Evolutionary conservation across 1,140 invertebrate genomes (phyloP).

Genomic region (Caenorhabditis latens): DNA sequence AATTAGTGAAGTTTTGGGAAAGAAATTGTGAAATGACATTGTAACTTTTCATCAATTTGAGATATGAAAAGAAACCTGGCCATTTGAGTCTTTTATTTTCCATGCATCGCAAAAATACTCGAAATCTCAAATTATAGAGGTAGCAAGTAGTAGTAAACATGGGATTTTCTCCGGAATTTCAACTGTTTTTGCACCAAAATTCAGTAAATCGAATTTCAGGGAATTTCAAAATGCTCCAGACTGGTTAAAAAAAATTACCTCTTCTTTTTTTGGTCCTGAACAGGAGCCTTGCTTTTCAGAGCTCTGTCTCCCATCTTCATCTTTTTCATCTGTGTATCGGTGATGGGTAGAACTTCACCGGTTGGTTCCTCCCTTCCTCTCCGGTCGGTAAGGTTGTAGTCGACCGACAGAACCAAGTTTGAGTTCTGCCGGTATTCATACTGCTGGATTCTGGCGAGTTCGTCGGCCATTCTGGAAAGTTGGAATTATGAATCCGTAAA

Average conservation of each 20-base stretch:
- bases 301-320: constrained; percentile 95
- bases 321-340: constrained; percentile 88
- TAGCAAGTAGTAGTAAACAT: constrained; percentile 39
- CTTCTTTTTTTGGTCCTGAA: constrained; percentile 86
- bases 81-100: background rate
- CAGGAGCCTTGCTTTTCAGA: constrained; percentile 86
- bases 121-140: background rate
- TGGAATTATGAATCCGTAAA: background rate
- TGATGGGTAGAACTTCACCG: constrained; percentile 94
- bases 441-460: constrained; percentile 94
- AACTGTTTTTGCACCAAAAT: background rate
- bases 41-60: background rate
- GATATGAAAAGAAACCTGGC: constrained; percentile 16
- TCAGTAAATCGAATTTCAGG: background rate
- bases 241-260: constrained; percentile 82
- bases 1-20: too few species aligned
- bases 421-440: constrained; percentile 99
- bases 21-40: background rate
- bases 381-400: constrained; percentile 95
- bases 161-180: background rate
- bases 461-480: constrained; percentile 89
- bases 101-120: constrained; percentile 47
- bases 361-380: constrained; percentile 98
- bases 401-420: constrained; percentile 98
- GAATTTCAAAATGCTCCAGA: background rate